phyloP scores from a whole-genome alignment of 2,113 vertebrate genomes.

The Platycercus adscitus region DNA sequence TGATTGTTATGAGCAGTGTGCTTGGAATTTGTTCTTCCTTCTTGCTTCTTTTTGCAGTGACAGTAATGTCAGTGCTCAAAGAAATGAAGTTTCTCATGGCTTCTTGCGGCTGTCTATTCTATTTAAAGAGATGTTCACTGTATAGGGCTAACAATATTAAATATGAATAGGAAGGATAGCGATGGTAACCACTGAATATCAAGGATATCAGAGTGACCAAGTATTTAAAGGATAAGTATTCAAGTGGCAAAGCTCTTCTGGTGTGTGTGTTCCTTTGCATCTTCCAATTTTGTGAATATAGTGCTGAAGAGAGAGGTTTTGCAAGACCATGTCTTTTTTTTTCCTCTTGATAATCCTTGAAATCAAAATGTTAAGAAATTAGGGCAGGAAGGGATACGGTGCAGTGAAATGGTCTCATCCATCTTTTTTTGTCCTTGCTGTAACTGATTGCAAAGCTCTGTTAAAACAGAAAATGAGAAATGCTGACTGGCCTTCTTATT shows the following conservation, averaged over 20 bases:
- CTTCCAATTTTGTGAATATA: background rate
- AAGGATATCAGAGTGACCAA: background rate
- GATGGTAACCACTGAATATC: background rate
- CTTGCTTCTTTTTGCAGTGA: background rate
- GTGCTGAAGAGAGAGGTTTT: background rate
- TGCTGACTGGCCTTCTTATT: background rate
- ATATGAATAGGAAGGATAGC: background rate
- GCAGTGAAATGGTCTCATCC: background rate
- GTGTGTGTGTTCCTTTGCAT: background rate
- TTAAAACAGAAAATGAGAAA: background rate
- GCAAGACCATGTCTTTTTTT: background rate
- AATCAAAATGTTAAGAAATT: background rate
- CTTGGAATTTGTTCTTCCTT: background rate
- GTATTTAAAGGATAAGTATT: background rate
- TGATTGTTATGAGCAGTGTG: fast-evolving
- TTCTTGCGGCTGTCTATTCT: background rate
- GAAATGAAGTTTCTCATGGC: background rate
- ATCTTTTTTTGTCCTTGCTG: background rate
- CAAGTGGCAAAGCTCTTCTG: background rate
- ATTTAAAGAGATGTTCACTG: background rate
- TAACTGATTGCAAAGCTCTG: background rate
- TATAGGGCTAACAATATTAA: background rate
- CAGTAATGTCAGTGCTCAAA: background rate
- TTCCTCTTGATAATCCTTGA: background rate
- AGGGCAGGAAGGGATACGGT: background rate